These are phyloP conservation scores for Eristalis intricaria DNA, from an alignment of 2,888 invertebrate genomes.

Conservation along the genomic window DNA sequence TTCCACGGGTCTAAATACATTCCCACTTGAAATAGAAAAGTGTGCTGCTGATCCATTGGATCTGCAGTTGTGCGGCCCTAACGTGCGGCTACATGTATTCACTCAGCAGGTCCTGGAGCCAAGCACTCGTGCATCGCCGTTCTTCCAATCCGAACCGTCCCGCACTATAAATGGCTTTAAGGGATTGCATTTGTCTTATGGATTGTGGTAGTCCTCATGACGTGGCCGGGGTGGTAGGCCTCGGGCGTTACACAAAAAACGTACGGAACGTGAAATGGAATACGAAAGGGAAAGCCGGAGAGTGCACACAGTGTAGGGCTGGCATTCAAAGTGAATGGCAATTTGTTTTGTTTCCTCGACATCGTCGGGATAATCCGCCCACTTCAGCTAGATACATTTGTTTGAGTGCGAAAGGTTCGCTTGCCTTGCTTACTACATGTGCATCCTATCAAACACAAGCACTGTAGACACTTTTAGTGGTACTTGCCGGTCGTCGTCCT, in stretches of 20 bases:
- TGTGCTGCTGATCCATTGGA: constrained; percentile 1
- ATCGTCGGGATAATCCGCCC: constrained; percentile 60
- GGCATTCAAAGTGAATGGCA: constrained; percentile 70
- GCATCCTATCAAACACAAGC: constrained; percentile 48
- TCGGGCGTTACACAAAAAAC: constrained; percentile 36
- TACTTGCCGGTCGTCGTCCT: constrained; percentile 60
- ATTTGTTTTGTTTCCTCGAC: constrained; percentile 66
- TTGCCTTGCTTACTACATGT: constrained; percentile 35
- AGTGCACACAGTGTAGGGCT: background rate
- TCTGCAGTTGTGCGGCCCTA: background rate
- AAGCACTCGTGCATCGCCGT: constrained; percentile 26
- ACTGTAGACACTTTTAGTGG: constrained; percentile 64
- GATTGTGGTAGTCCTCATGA: constrained; percentile 34
- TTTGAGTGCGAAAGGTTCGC: background rate
- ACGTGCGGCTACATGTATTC: constrained; percentile 33
- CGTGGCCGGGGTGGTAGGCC: constrained; percentile 24
- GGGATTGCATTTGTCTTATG: constrained; percentile 64
- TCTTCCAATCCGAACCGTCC: constrained; percentile 18
- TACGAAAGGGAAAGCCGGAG: constrained; percentile 19
- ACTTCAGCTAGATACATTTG: constrained; percentile 7
- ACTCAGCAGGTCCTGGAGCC: constrained; percentile 44
- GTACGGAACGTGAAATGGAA: constrained; percentile 25
- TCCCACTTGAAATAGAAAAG: background rate
- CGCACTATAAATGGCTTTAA: constrained; percentile 35
- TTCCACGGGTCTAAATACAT: constrained; percentile 20